These are phyloP conservation scores for Gymnothorax javanicus DNA, from an alignment of 2,797 vertebrate genomes.

Conservation along the genomic window DNA sequence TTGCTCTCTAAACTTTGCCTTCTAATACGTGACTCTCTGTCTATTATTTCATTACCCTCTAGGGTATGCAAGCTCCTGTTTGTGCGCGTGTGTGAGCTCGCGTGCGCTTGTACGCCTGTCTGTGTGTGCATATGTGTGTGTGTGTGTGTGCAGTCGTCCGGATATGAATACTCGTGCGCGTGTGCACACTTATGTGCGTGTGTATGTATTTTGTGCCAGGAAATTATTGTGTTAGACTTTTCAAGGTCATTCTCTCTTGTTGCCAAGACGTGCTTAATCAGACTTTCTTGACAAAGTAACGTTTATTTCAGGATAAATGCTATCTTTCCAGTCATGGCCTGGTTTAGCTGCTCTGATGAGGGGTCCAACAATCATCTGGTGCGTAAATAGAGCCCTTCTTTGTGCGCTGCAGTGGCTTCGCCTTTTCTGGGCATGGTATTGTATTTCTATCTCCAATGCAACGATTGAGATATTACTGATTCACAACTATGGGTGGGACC, in stretches of 20 bases:
- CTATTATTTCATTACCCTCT: slow-evolving; percentile 50
- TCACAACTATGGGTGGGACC: not conserved
- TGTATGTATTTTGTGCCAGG: slow-evolving; percentile 56
- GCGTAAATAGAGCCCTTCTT: slow-evolving; percentile 47
- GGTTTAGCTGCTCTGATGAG: slow-evolving; percentile 38
- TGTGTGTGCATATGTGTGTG: slow-evolving; percentile 39
- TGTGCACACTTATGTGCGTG: not conserved
- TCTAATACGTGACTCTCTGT: slow-evolving; percentile 73
- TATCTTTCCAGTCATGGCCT: slow-evolving; percentile 60
- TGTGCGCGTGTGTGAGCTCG: slow-evolving; percentile 45
- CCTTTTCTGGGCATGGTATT: slow-evolving; percentile 51
- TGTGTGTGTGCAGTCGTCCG: slow-evolving; percentile 28
- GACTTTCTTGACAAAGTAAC: slow-evolving; percentile 72
- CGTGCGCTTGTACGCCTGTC: slow-evolving; percentile 28
- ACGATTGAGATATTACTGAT: slow-evolving; percentile 11
- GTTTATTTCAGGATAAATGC: slow-evolving; percentile 76
- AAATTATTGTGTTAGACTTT: slow-evolving; percentile 69
- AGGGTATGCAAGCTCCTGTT: slow-evolving; percentile 45
- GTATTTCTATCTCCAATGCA: slow-evolving; percentile 26
- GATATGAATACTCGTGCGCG: slow-evolving; percentile 8
- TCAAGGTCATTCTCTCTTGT: slow-evolving; percentile 79
- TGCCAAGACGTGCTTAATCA: slow-evolving; percentile 74
- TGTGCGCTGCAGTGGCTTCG: slow-evolving; percentile 53
- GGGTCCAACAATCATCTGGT: slow-evolving; percentile 38
- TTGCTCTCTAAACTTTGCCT: slow-evolving; percentile 71